These are phyloP conservation scores for Pandemis heparana DNA, from an alignment of 2,888 invertebrate genomes.

Conservation along the genomic window DNA sequence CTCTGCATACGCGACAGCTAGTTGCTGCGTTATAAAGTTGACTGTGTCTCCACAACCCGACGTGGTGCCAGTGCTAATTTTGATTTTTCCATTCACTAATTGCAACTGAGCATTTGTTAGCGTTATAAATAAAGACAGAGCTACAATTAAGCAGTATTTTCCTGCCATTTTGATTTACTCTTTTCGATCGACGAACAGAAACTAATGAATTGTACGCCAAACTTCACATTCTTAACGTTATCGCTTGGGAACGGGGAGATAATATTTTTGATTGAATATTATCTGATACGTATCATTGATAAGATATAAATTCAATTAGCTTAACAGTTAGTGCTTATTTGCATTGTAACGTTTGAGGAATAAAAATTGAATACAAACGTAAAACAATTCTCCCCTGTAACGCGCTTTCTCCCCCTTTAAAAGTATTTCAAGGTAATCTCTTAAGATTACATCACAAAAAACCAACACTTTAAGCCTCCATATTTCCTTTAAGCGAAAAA, in stretches of 20 bases:
- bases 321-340: neutral
- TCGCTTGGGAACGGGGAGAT: neutral
- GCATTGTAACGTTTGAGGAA: neutral
- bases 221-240: constrained; percentile 3
- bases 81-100: constrained; percentile 67
- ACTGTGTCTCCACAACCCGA: constrained; percentile 70
- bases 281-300: constrained; percentile 6
- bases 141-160: constrained; percentile 14
- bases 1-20: constrained; percentile 61
- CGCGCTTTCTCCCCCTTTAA: constrained; percentile 61
- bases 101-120: constrained; percentile 49
- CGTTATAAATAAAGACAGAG: constrained; percentile 21
- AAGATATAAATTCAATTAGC: constrained; percentile 10
- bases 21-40: constrained; percentile 60
- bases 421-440: constrained; percentile 77
- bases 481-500: constrained; percentile 77
- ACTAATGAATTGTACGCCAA: neutral
- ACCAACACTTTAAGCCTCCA: constrained; percentile 72
- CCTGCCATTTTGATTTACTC: constrained; percentile 22
- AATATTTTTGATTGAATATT: neutral
- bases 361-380: constrained; percentile 40
- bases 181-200: neutral
- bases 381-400: constrained; percentile 61
- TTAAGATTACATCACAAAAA: constrained; percentile 75
- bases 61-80: constrained; percentile 67